These are phyloP conservation scores for Haliaeetus leucogaster DNA, from an alignment of 2,113 vertebrate species.

Conservation along the genomic window DNA sequence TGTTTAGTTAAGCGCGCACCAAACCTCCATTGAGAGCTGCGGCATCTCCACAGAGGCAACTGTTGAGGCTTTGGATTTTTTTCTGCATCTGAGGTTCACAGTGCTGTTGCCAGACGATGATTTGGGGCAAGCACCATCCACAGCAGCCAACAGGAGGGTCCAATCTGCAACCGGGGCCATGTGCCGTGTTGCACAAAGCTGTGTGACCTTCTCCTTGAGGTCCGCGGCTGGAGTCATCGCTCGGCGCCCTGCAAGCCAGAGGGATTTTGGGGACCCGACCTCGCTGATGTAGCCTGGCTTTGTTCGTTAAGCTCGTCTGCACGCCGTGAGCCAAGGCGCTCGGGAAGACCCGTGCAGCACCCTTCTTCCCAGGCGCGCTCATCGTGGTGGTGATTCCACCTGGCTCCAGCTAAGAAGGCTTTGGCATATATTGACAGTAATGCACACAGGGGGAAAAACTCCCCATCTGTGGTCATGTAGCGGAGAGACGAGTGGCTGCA, in stretches of 20 bases:
- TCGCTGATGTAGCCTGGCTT: fast-evolving
- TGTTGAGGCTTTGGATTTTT: background rate
- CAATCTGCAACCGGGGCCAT: background rate
- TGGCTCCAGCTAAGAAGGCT: slow-evolving; percentile 63
- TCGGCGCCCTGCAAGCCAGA: background rate
- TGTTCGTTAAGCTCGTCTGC: background rate
- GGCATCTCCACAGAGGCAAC: background rate
- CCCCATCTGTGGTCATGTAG: slow-evolving; percentile 72
- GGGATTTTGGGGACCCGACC: background rate
- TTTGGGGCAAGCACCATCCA: background rate
- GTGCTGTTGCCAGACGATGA: fast-evolving
- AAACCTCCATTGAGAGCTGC: background rate
- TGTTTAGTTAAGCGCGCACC: background rate
- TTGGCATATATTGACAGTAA: slow-evolving; percentile 74
- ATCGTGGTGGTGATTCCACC: slow-evolving; percentile 53
- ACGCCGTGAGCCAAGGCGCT: background rate
- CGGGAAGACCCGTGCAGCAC: background rate
- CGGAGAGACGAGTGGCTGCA: slow-evolving; percentile 65
- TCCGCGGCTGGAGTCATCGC: background rate
- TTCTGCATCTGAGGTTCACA: background rate
- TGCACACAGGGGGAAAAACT: slow-evolving; percentile 53
- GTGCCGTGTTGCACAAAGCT: fast-evolving
- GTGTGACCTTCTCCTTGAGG: background rate
- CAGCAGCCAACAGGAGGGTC: background rate
- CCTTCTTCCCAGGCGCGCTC: background rate